Base-by-base conservation (phyloP, 2,113 vertebrate genomes). In the Microcebus ravelobensis region DNA sequence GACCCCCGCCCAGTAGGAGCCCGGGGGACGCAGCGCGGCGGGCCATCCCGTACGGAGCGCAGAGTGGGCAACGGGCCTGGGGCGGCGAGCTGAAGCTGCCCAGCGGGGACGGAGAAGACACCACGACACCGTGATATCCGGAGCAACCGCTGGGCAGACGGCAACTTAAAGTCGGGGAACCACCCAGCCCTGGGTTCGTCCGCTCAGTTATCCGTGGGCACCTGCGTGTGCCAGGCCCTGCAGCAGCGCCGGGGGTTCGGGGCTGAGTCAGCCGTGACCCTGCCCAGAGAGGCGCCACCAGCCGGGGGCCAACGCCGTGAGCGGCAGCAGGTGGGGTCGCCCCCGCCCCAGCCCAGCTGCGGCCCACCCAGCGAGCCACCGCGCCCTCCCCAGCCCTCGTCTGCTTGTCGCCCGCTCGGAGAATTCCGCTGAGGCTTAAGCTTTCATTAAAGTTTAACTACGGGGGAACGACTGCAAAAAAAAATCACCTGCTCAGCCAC, bases 371-470 rank as follows among this genome's bases (percentile, higher is more conserved):
- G 31, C 18, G 67, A 3, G 57, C 25, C 25, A 17, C 34, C 0
- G 0, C 31, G 13, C 12, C 59, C 71, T 2, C 42, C 27, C 7
- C 34, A 7, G 77, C 12, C 9, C 50, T 67, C 91, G 21, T 65
- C 59, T 1, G 2, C 29, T 17, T 25, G 0, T 57, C 14, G 8
- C 71, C 76, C 6, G 3, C 71, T 80, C 5, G 1, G 0, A 18
- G 87, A 3, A 0, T 82, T 81, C 8, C 5, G 0, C 52, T 39
- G 59, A 80, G 68, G 83, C 96, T 96, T 83, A 95, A 91, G 39
- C 84, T 96, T 94, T 95, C 87, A 13, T 90, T 90, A 55, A 87
- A 1, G 3, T 92, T 96, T 80, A 45, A 6, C 17, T n/a, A n/a
- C 2, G 9, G 74, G 82, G 82, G 25, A 83, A 97, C 84, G 31